Base-by-base conservation (phyloP, 2,888 invertebrate genomes). In the Ectemnius cavifrons region DNA sequence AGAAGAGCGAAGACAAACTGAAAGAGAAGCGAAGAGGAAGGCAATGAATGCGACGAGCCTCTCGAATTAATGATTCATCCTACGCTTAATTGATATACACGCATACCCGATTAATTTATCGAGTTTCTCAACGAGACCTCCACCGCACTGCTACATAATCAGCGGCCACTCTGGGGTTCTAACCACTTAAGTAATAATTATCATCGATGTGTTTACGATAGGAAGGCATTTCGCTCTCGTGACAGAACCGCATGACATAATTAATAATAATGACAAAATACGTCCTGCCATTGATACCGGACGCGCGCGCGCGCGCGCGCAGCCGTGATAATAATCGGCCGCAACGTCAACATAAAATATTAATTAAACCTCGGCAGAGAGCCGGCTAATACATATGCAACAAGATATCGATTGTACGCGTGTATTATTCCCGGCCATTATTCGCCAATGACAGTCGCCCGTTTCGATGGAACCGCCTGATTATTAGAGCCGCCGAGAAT, bases 101-200 rank as follows among this genome's bases (percentile, higher is more conserved):
- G 78, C 73, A 67, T 62, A 66, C 69, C 56, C 77, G 78, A 86
- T 86, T 85, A 86, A 86, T 86, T 85, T 86, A 85, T 86, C 78
- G 83, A 82, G 82, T 78, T 75, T 66, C 74, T 71, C 79, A 75
- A 80, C 79, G 79, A 77, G 82, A 84, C 82, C 84, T 81, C 73
- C 23, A 23, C 23, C 64, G 75, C 73, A 65, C 63, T 63, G 71
- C 60, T 37, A 37, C 37, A 37, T 79, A 80, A 83, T 81, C 71
- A 77, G 76, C 75, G 71, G 67, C 75, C 73, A 66, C 71, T 8
- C 37, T 37, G 76, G 63, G 75, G 70, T 78, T 70, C 69, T 72
- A 71, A 61, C 63, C 47, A 71, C 67, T 77, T 79, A 65, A 74
- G 67, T 56, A 69, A 72, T 78, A 71, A 82, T 83, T 78, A 83